These are phyloP conservation scores for Strigamia maritima DNA, from an alignment of 2,888 invertebrate genomes.

Conservation along the genomic window DNA sequence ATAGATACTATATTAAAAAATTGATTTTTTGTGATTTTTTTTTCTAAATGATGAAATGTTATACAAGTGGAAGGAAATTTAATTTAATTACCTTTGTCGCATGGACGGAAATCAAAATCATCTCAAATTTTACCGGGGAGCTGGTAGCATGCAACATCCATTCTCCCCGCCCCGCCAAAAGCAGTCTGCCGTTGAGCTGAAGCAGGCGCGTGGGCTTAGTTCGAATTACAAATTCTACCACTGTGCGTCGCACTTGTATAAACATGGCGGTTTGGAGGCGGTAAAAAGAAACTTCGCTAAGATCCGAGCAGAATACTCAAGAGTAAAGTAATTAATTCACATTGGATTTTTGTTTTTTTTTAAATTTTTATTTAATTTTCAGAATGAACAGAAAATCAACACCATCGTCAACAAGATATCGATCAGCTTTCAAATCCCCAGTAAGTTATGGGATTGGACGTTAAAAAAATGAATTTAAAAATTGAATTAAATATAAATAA, in stretches of 20 bases:
- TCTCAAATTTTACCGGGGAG: background rate
- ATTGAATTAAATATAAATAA: background rate
- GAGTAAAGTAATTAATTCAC: too few species aligned
- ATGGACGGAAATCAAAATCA: background rate
- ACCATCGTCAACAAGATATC: background rate
- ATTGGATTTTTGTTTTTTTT: too few species aligned
- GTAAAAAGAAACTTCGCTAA: constrained; percentile 21
- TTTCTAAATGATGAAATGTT: background rate
- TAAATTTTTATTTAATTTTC: too few species aligned
- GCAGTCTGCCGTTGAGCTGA: background rate
- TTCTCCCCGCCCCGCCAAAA: constrained; percentile 1
- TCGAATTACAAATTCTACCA: background rate
- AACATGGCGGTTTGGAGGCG: constrained; percentile 10
- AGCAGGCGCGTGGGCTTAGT: background rate
- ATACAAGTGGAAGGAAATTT: background rate
- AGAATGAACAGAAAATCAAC: constrained; percentile 16
- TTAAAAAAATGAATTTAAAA: background rate
- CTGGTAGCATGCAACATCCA: background rate
- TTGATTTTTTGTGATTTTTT: background rate
- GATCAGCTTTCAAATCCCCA: background rate
- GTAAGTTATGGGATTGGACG: constrained; percentile 12
- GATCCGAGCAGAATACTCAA: too few species aligned
- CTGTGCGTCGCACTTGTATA: background rate
- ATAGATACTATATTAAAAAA: too few species aligned
- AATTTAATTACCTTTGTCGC: background rate